These are phyloP conservation scores for Sinhomidia bicolor DNA, from an alignment of 2,888 invertebrate genomes.

Conservation along the genomic window DNA sequence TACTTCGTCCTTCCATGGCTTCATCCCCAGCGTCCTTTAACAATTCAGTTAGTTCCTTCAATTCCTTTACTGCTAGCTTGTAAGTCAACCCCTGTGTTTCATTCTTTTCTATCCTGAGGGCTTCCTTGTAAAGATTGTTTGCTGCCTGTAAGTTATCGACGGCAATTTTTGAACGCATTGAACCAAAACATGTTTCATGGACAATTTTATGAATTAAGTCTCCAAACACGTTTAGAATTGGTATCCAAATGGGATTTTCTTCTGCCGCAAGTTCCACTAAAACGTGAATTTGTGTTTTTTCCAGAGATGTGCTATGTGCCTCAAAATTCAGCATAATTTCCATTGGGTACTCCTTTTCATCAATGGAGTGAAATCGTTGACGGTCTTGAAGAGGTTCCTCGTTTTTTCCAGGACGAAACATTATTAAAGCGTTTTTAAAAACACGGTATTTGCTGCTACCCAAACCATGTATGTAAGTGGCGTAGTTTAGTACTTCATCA, in stretches of 20 bases:
- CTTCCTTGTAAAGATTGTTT: not conserved
- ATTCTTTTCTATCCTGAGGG: not conserved
- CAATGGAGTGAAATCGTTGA: conserved; percentile 58
- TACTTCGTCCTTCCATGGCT: not conserved
- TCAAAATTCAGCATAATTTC: conserved; percentile 68
- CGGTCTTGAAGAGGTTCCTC: not conserved
- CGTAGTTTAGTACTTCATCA: not conserved
- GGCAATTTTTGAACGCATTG: not conserved
- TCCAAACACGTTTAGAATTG: not conserved
- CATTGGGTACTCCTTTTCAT: conserved; percentile 61
- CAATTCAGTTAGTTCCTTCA: not conserved
- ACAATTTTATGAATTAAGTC: not conserved
- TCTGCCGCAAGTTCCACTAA: conserved; percentile 59
- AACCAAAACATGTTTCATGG: not conserved
- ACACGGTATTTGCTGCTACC: conserved; percentile 25
- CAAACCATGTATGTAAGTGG: conserved; percentile 61
- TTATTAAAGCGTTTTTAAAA: conserved; percentile 62
- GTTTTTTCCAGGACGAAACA: conserved; percentile 28
- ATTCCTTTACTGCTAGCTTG: not conserved
- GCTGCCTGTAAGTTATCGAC: not conserved
- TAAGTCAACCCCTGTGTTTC: conserved; percentile 1
- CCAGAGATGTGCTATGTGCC: not conserved
- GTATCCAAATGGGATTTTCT: conserved; percentile 44
- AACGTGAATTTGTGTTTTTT: conserved; percentile 65
- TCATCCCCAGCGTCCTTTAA: not conserved